Conservation (phyloP, 2,113 vertebrate species). For the Prinia subflava region DNA sequence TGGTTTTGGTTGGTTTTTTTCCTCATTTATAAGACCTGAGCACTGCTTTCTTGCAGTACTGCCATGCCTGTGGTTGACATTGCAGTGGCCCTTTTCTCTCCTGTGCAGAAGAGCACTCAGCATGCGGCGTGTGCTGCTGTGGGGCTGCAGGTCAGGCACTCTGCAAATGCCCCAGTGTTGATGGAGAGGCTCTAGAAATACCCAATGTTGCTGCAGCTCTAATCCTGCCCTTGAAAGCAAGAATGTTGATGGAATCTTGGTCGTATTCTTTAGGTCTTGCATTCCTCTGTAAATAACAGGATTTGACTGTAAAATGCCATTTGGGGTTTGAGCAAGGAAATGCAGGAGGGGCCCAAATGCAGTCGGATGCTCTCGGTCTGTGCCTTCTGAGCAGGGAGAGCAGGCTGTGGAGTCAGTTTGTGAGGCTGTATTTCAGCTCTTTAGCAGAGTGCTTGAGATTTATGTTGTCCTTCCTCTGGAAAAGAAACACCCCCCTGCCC, state of each 20-base stretch:
- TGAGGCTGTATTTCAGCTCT: neutral
- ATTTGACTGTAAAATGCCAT: conserved; percentile 21
- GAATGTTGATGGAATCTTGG: conserved; percentile 26
- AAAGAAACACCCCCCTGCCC: neutral
- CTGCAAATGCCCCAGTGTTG: neutral
- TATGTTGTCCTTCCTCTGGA: neutral
- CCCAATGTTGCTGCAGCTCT: neutral
- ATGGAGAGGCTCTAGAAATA: neutral
- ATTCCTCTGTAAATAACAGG: conserved; percentile 59
- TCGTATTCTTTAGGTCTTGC: conserved; percentile 23
- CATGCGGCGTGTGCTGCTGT: neutral
- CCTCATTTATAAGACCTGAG: neutral
- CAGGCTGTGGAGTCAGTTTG: neutral
- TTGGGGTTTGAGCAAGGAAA: conserved; percentile 24
- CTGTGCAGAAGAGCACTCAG: neutral
- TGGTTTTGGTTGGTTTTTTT: neutral
- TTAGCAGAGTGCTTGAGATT: neutral
- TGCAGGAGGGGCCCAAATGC: neutral
- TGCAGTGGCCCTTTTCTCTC: neutral
- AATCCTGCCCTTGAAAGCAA: conserved; percentile 29
- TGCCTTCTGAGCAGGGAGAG: neutral
- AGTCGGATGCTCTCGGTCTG: rapidly evolving
- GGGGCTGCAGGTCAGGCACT: neutral
- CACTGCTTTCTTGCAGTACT: neutral
- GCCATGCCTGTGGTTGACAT: rapidly evolving